Base-by-base conservation (phyloP, 2,113 vertebrate genomes). In the Solea solea region DNA sequence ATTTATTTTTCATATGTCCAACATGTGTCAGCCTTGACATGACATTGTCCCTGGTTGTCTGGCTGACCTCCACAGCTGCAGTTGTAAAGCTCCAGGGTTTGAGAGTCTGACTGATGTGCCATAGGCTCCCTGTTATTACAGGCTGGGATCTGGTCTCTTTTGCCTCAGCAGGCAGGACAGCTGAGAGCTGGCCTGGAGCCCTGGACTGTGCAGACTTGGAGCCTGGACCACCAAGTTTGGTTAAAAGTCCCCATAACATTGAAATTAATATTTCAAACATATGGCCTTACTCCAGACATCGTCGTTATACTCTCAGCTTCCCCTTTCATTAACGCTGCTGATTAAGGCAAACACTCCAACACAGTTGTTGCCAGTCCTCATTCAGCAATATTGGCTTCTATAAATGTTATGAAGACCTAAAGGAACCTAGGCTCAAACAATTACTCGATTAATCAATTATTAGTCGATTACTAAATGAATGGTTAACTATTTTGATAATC, bases 41-140 rank as follows among this genome's bases (percentile, higher is more conserved):
- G 1, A 61, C 45, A 54, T 45, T 46, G 60, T 62, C 51, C 14
- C 16, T 8, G 44, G 21, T 12, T 25, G 58, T 71, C 61, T 62
- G 52, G 61, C 12, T 28, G 74, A 63, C 60, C 28, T 59, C 41
- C 2, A 3, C 64, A 62, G 55, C 71, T 73, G 81, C 69, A 63
- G 49, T 39, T 70, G 56, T 55, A 9, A 65, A 64, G 63, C 62
- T 78, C 27, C 39, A 45, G 14, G 57, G 41, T 67, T 59, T 64
- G 46, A 60, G 70, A 46, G 41, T 72, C 28, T 72, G 55, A 40
- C 46, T 62, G 73, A 66, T 76, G 56, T 62, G 44, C 56, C 67
- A 16, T 14, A 27, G 56, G 49, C 54, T 72, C 66, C 44, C 69
- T 75, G 56, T 85, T 73, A 80, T 81, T 66, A 77, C 53, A 40